phyloP scores from a whole-genome alignment of 2,888 invertebrate species.

The Pseudeuparius sepicola region DNA sequence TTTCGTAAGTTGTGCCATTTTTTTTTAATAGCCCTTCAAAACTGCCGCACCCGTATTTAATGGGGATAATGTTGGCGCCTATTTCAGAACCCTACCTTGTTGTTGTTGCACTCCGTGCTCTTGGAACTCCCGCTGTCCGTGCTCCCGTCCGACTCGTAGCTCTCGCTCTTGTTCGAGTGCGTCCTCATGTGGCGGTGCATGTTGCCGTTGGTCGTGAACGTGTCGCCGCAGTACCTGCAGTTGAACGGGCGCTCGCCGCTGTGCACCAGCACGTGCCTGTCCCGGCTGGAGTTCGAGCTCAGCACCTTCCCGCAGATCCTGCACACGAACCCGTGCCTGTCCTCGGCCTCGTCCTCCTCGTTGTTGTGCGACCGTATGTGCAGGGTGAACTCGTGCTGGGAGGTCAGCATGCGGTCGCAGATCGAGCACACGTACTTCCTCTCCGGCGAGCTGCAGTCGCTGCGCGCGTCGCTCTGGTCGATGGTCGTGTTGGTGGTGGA shows the following conservation, averaged over 20 bases:
- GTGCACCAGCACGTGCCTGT: slow-evolving; percentile 71
- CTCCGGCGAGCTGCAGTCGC: slow-evolving; percentile 44
- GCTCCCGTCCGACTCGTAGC: slow-evolving; percentile 52
- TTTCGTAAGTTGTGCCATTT: no score
- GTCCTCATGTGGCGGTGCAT: slow-evolving; percentile 77
- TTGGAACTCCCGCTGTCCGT: slow-evolving; percentile 35
- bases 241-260: slow-evolving; percentile 73
- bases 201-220: slow-evolving; percentile 78
- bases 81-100: no score
- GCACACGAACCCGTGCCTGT: slow-evolving; percentile 46
- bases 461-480: slow-evolving; percentile 43
- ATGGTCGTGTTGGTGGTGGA: slow-evolving; percentile 29
- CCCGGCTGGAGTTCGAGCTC: slow-evolving; percentile 68
- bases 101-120: slow-evolving; percentile 37
- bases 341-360: slow-evolving; percentile 38
- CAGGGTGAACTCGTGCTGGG: slow-evolving; percentile 57
- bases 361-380: slow-evolving; percentile 59
- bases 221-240: slow-evolving; percentile 67
- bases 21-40: no score
- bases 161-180: slow-evolving; percentile 48
- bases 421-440: slow-evolving; percentile 51
- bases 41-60: no score
- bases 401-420: slow-evolving; percentile 50
- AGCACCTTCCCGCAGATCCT: slow-evolving; percentile 59
- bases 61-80: no score